Conservation (phyloP, 2,113 vertebrate genomes). For the Lepidothrix coronata region DNA sequence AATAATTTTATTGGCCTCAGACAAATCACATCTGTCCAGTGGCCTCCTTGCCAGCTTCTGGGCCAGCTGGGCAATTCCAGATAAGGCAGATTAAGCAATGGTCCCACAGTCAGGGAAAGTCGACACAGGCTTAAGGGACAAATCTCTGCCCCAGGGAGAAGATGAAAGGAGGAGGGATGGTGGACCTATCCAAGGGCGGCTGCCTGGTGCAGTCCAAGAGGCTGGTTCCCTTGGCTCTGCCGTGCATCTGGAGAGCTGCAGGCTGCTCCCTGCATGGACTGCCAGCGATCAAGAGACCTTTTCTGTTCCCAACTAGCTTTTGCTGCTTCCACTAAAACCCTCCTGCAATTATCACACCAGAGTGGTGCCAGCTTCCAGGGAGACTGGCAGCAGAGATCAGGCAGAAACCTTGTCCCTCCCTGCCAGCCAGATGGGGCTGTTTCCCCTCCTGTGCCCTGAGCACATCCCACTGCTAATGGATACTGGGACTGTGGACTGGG, state of each 20-base stretch:
- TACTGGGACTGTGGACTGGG: fast-evolving
- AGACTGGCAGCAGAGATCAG: neutral
- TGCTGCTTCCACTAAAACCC: neutral
- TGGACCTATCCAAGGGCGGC: neutral
- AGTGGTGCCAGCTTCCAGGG: neutral
- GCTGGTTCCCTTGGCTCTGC: neutral
- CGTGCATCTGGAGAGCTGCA: neutral
- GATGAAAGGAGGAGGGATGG: neutral
- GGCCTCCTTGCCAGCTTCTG: neutral
- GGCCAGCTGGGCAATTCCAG: neutral
- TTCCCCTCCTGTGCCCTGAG: neutral
- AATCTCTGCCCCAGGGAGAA: neutral
- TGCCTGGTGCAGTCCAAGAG: neutral
- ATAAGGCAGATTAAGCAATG: neutral
- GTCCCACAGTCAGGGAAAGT: neutral
- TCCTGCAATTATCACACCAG: neutral
- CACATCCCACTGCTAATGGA: neutral
- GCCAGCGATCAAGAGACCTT: fast-evolving
- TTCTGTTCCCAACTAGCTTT: neutral
- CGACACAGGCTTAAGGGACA: fast-evolving
- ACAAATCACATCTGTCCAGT: slow-evolving; percentile 3
- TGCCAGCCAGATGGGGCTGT: neutral
- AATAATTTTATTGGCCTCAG: neutral
- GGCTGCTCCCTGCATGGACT: neutral
- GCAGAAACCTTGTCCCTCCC: neutral